A percentile compares a stretch with the other conserved stretches of the same genome.
Conservation (phyloP, 2,797 vertebrate genomes). For the Characodon lateralis region DNA sequence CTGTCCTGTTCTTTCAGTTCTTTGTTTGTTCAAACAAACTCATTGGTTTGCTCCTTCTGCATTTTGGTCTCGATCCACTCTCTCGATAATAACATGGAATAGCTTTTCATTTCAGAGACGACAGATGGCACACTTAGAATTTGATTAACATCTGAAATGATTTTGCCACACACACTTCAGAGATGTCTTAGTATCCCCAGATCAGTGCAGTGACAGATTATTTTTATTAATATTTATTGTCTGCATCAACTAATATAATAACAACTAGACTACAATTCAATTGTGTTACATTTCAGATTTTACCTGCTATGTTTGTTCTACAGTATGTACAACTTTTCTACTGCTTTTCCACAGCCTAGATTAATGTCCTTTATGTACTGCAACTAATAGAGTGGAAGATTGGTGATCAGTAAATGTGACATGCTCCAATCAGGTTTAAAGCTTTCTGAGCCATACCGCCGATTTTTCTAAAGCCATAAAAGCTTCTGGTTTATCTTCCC, state of each 20-base stretch:
- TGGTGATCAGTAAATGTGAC: conserved; percentile 70
- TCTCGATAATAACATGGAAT: not conserved
- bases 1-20: not conserved
- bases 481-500: conserved; percentile 50
- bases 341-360: conserved; percentile 37
- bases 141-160: not conserved
- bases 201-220: not conserved
- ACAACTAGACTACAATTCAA: not conserved
- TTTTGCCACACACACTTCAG: not conserved
- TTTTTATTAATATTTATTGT: not conserved
- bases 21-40: not conserved
- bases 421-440: conserved; percentile 65
- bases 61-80: not conserved
- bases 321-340: conserved; percentile 5
- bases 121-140: not conserved
- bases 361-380: conserved; percentile 70
- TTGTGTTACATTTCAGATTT: not conserved
- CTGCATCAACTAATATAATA: not conserved
- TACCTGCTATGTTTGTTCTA: conserved; percentile 3
- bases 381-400: conserved; percentile 69
- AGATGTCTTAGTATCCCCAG: not conserved
- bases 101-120: conserved; percentile 2
- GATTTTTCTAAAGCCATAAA: conserved; percentile 60
- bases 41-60: not conserved
- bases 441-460: conserved; percentile 50